Evolutionary conservation across 2,797 vertebrate genomes (phyloP).

Genomic region (Florisuga fusca): DNA sequence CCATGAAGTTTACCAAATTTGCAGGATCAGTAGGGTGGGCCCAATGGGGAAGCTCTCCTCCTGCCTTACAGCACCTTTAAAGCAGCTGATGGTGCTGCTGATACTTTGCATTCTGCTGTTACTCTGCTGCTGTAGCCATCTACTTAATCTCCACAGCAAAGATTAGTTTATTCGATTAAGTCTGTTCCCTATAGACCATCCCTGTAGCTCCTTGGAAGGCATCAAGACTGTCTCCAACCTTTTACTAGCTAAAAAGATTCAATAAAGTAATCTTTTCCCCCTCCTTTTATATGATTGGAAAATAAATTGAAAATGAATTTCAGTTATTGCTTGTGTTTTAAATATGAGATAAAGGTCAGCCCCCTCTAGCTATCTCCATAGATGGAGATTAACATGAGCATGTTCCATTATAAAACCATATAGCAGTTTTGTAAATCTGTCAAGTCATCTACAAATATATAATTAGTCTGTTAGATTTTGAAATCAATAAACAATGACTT

Average conservation of each 20-base stretch:
- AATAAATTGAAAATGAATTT: conserved; percentile 88
- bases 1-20: conserved; percentile 87
- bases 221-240: conserved; percentile 73
- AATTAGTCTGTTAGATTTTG: conserved; percentile 71
- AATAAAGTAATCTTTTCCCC: conserved; percentile 80
- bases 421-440: conserved; percentile 51
- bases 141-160: conserved; percentile 80
- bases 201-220: conserved; percentile 69
- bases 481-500: conserved; percentile 68
- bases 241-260: conserved; percentile 78
- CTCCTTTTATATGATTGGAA: conserved; percentile 84
- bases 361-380: conserved; percentile 64
- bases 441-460: conserved; percentile 76
- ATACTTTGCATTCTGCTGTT: conserved; percentile 79
- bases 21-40: conserved; percentile 82
- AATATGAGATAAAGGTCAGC: conserved; percentile 82
- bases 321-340: conserved; percentile 83
- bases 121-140: conserved; percentile 67
- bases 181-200: conserved; percentile 75
- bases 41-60: conserved; percentile 72
- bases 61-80: conserved; percentile 77
- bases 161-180: conserved; percentile 87
- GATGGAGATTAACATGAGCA: conserved; percentile 57
- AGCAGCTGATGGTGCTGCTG: conserved; percentile 72
- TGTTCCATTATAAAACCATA: conserved; percentile 68